Base-by-base conservation (phyloP, 2,797 vertebrate genomes). In the Poecile montanus region DNA sequence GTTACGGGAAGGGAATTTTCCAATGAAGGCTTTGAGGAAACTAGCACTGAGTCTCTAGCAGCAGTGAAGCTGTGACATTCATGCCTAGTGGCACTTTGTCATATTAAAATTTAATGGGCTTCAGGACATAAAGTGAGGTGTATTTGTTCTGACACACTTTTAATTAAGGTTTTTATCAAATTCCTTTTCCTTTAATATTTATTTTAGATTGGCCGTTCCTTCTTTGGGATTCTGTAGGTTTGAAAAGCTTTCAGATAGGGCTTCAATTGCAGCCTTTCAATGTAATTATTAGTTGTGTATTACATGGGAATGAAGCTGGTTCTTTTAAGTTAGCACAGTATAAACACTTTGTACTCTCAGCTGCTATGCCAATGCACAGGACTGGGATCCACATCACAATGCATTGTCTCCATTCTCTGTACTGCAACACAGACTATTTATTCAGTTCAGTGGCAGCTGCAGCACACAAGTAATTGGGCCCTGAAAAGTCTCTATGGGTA, bases 111-210 rank as follows among this genome's bases (percentile, higher is more conserved):
- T 25, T 81, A 96, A 82, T 86, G 63, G 66, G n/a, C 71, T 94
- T 93, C 74, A 25, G 83, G 83, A 74, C 57, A 61, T 67, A 40
- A 85, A 81, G 48, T 86, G 88, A 84, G 57, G 34, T 63, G 45
- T 78, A 60, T 91, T 93, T 95, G 51, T 90, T 94, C 85, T 95
- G 88, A 58, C 57, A 77, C 38, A 42, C 83, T 92, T 95, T 86
- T 94, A 96, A 93, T 94, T 93, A 89, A 78, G 74, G 53, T 58
- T 94, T 93, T 89, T 70, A 88, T 91, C n/a, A 65, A 78, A 78
- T 58, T 86, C 56, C 45, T 91, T 89, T 79, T 36, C 51, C 90
- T 75, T 95, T 66, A 71, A 32, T 89, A 91, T 88, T 95, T 60
- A 21, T 73, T 58, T 93, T 56, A 61, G 48, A 34, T 66, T 89